phyloP scores from a whole-genome alignment of 2,797 vertebrate species.

The Nannoperca obscura region DNA sequence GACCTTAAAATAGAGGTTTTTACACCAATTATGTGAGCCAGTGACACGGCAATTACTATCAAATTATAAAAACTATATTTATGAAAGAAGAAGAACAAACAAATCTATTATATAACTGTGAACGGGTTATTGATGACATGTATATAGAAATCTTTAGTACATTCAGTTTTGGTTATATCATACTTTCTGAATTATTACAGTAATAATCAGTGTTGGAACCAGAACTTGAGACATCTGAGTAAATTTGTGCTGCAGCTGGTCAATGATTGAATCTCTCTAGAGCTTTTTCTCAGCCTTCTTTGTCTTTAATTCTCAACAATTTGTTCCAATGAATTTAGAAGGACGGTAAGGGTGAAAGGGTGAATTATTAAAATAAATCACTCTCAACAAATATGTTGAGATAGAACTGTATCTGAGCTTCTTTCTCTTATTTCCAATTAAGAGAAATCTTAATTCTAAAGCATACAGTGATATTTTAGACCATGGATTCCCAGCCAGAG shows the following conservation, averaged over 20 bases:
- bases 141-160: background rate
- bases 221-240: background rate
- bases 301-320: background rate
- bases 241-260: background rate
- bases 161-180: background rate
- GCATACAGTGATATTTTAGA: background rate
- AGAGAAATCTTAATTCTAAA: background rate
- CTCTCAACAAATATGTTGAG: background rate
- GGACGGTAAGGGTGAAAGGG: background rate
- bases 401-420: background rate
- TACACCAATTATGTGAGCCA: constrained; percentile 19
- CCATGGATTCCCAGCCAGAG: background rate
- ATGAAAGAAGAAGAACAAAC: background rate
- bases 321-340: background rate
- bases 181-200: background rate
- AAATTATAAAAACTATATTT: constrained; percentile 14
- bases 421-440: background rate
- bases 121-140: background rate
- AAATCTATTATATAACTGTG: background rate
- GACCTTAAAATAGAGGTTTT: constrained; percentile 27
- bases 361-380: background rate
- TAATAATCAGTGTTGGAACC: background rate
- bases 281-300: background rate
- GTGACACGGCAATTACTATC: constrained; percentile 23
- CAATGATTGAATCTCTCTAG: background rate